Conservation (phyloP, 2,888 invertebrate species). For the Zaprionus obscuricornis region DNA sequence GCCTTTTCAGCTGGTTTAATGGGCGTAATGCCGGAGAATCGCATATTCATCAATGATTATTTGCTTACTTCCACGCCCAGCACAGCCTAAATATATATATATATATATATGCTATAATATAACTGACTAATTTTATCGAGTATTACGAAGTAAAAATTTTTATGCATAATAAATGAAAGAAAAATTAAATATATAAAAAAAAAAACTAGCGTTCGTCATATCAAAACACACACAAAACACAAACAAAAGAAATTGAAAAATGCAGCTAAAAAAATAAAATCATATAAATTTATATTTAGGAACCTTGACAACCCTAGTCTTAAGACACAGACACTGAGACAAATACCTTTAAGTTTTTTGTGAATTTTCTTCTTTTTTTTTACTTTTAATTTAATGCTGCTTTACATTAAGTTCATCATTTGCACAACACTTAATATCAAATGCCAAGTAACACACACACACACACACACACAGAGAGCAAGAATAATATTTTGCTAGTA, state of each 20-base stretch:
- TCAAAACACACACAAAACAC: conserved; percentile 44
- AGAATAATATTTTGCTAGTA: too few species aligned
- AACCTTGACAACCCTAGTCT: too few species aligned
- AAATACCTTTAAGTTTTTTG: too few species aligned
- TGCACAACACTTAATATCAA: too few species aligned
- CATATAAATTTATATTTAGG: too few species aligned
- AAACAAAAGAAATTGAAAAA: conserved; percentile 19
- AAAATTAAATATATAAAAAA: conserved; percentile 1
- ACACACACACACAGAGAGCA: too few species aligned
- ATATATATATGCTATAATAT: conserved; percentile 22
- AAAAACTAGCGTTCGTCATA: conserved; percentile 63
- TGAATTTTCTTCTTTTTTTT: too few species aligned
- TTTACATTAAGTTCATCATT: too few species aligned
- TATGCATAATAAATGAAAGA: conserved; percentile 22
- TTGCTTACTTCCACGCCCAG: conserved; percentile 85
- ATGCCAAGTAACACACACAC: too few species aligned
- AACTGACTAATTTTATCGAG: conserved; percentile 45
- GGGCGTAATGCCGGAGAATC: conserved; percentile 87
- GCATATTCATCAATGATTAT: conserved; percentile 87
- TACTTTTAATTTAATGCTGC: too few species aligned
- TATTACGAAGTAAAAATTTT: conserved; percentile 37
- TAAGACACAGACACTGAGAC: not conserved
- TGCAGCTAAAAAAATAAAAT: not conserved
- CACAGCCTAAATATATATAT: conserved; percentile 70
- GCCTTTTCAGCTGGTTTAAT: conserved; percentile 83